phyloP scores from a whole-genome alignment of 1,140 invertebrate genomes.

The Pogonomyrmex californicus region DNA sequence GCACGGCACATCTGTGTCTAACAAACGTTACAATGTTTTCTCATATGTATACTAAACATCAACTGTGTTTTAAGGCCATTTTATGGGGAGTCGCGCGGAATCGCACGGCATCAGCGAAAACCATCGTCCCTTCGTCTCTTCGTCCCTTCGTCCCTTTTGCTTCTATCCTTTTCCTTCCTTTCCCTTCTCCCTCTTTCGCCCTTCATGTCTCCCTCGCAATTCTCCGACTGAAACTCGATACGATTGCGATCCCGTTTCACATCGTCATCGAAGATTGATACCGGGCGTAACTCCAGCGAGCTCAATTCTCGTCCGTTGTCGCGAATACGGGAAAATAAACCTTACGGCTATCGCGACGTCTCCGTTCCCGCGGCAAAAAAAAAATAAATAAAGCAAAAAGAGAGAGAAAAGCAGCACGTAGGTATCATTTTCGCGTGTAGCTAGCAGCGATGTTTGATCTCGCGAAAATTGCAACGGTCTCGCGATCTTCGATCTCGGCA shows the following conservation, averaged over 20 bases:
- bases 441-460: conserved; percentile 25
- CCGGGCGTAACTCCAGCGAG: conserved; percentile 24
- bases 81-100: conserved; percentile 29
- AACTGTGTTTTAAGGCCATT: conserved; percentile 48
- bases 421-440: conserved; percentile 20
- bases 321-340: conserved; percentile 21
- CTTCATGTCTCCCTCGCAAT: neutral
- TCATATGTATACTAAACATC: conserved; percentile 25
- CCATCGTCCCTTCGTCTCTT: neutral
- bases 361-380: neutral
- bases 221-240: conserved; percentile 31
- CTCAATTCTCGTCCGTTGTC: conserved; percentile 29
- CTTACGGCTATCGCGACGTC: conserved; percentile 15
- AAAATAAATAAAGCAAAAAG: neutral
- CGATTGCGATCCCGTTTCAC: conserved; percentile 39
- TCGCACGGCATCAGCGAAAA: conserved; percentile 35
- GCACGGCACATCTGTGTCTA: neutral
- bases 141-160: neutral
- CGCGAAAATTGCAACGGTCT: neutral
- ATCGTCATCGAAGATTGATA: conserved; percentile 57
- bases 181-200: neutral
- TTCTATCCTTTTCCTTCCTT: neutral
- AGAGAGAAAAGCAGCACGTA: neutral
- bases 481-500: neutral
- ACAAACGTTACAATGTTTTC: conserved; percentile 1